Conservation (phyloP, 1,140 invertebrate genomes). For the Charaxes varanes region DNA sequence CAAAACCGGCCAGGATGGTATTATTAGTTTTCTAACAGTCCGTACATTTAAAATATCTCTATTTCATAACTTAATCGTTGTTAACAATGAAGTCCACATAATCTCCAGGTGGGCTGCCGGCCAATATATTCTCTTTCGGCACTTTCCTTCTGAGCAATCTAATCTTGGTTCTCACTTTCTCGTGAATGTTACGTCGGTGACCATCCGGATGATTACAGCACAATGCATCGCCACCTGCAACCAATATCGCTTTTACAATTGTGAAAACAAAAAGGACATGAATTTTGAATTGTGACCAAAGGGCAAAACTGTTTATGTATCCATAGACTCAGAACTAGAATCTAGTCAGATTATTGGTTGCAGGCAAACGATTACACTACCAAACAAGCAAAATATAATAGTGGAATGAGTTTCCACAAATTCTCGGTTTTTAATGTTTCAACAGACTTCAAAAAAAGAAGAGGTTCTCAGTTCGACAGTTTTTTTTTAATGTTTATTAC, state of each 20-base stretch:
- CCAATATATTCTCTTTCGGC: slow-evolving; percentile 53
- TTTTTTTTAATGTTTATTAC: no score
- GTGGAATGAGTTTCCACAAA: no score
- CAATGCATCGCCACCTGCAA: slow-evolving; percentile 65
- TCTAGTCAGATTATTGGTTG: no score
- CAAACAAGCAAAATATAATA: no score
- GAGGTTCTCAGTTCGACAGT: no score
- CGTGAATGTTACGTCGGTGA: slow-evolving; percentile 50
- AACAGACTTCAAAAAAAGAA: no score
- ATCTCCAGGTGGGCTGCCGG: slow-evolving; percentile 36
- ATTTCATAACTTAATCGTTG: slow-evolving; percentile 37
- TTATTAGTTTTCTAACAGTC: no score
- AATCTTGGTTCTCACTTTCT: slow-evolving; percentile 42
- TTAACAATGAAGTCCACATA: slow-evolving; percentile 63
- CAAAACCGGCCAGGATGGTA: no score
- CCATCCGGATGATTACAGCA: slow-evolving; percentile 57
- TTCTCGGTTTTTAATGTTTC: no score
- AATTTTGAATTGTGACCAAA: no score
- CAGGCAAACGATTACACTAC: slow-evolving; percentile 18
- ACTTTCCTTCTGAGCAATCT: slow-evolving; percentile 36
- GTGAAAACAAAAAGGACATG: slow-evolving; percentile 12
- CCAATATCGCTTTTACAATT: slow-evolving; percentile 47
- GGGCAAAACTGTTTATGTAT: no score
- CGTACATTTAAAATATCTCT: neutral
- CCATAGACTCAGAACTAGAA: no score